Base-by-base conservation (phyloP, 2,888 invertebrate species). In the Ferrisia virgata region DNA sequence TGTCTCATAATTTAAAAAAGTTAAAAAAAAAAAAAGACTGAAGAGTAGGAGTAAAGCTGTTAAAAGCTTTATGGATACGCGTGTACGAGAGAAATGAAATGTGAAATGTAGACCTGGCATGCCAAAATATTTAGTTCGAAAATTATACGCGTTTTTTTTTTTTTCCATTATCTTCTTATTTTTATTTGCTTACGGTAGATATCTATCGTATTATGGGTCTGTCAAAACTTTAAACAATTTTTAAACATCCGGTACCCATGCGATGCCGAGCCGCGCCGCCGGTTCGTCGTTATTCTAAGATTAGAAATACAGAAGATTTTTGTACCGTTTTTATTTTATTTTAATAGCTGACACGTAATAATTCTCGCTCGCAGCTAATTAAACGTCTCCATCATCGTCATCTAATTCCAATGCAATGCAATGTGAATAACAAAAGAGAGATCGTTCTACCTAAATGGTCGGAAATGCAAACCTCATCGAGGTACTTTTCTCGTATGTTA, bases 341-440 rank as follows among this genome's bases (percentile, higher is more conserved):
- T n/a, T n/a, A n/a, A n/a, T 22, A 43, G 43, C 64, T 15, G 64
- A 64, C 64, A 31, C 64, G 64, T 64, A 64, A 64, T 64, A 64
- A 25, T 31, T 64, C 64, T 64, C 64, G 64, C 64, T 64, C 64
- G 64, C 28, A 64, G 64, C 64, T 64, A 64, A 64, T 64, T 64
- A 64, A 64, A 64, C 64, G n/a, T 53, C 53, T 22, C n/a, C n/a
- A 2, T 40, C 11, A 4, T 13, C 64, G 64, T 58, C 18, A 64
- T 64, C 15, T 15, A 64, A 64, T 53, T 22, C 53, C 1, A 36
- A 64, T 64, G 8, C 28, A 64, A 64, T n/a, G n/a, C n/a, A n/a
- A n/a, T n/a, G n/a, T n/a, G n/a, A n/a, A n/a, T n/a, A n/a, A 64
- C 64, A 64, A 64, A 64, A 64, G 64, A 64, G 9, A 3, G 5